Evolutionary conservation across 2,888 invertebrate species (phyloP).

Genomic region (Alentia gelatinosa): DNA sequence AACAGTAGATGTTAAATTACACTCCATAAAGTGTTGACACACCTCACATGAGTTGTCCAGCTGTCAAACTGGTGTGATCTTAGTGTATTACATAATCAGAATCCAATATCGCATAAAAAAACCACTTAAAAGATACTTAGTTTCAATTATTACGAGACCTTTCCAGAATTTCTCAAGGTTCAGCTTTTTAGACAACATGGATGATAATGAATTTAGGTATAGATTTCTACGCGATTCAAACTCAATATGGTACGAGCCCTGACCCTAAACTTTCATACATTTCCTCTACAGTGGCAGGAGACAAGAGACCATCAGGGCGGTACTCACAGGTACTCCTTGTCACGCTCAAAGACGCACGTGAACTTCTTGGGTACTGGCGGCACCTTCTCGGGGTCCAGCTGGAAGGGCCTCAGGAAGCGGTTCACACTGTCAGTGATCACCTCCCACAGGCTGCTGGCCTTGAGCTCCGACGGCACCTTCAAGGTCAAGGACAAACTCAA

Average conservation of each 20-base stretch:
- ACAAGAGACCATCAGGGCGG: not conserved
- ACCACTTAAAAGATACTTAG: too few relatives aligned
- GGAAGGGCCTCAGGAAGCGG: conserved; percentile 84
- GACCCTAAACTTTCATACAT: too few relatives aligned
- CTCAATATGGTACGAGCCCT: too few relatives aligned
- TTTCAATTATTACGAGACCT: too few relatives aligned
- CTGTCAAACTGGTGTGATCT: not conserved
- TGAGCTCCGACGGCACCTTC: conserved; percentile 63
- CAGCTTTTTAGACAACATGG: too few relatives aligned
- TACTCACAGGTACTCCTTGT: conserved; percentile 94
- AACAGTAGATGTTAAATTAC: too few relatives aligned
- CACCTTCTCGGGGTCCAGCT: conserved; percentile 87
- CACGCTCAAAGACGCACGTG: conserved; percentile 93
- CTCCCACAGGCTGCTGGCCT: conserved; percentile 62
- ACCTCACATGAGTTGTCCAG: not conserved
- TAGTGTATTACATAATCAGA: not conserved
- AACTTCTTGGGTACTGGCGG: conserved; percentile 90
- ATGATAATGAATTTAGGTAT: too few relatives aligned
- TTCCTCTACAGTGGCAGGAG: too few relatives aligned
- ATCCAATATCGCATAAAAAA: too few relatives aligned
- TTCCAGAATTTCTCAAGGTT: too few relatives aligned
- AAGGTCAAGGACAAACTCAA: not conserved
- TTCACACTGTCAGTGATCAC: conserved; percentile 59
- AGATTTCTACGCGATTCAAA: too few relatives aligned
- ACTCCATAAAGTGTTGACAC: too few relatives aligned